Evolutionary conservation across 2,888 invertebrate genomes (phyloP), one percentile per base, ranked within the genome.

Genomic region (Liposcelis brunnea): DNA sequence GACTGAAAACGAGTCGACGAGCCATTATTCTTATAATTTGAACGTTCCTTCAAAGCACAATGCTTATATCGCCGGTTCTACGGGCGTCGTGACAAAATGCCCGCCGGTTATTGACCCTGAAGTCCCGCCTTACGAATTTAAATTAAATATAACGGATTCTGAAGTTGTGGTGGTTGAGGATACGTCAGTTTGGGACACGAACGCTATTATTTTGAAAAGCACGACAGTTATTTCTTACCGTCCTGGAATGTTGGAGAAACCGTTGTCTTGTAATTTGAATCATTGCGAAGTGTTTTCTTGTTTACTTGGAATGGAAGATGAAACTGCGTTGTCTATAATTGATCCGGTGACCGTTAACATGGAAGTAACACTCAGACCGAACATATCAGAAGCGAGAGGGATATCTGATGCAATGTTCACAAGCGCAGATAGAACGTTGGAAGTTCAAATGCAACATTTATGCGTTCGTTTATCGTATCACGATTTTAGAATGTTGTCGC

Each of bases 141-240:
- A 90, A 61, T 69, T 97, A 46, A 95, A 94, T 63, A 78, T 95
- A 19, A 91, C 90, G 0, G 90, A 95, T 63, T 94, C 93, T 2
- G 94, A 98, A 65, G 69, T 97, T 47, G 89, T 97, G 31, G 72
- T 95, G 31, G 83, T 97, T 1, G 95, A 97, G 61, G 83, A 94
- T 60, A 78, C 85, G 1, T 78, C 86, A 1, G 72, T 81, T 12
- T 74, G 77, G 68, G 91, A 95, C 60, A 86, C 93, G 1, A 90
- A 90, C 61, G 93, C 95, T 1, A 84, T 97, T 10, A 93, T 97
- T 57, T 68, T 94, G 12, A 81, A 83, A 77, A 85, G 86, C 53
- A 93, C 93, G 7, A 87, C 91, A 0, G 84, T 91, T 12, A 65
- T 93, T 44, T 77, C 82, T 1, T 91, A 85, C 60, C 75, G 80